Evolutionary conservation across 2,797 vertebrate genomes (phyloP).

Genomic region (Phrynocephalus forsythii): DNA sequence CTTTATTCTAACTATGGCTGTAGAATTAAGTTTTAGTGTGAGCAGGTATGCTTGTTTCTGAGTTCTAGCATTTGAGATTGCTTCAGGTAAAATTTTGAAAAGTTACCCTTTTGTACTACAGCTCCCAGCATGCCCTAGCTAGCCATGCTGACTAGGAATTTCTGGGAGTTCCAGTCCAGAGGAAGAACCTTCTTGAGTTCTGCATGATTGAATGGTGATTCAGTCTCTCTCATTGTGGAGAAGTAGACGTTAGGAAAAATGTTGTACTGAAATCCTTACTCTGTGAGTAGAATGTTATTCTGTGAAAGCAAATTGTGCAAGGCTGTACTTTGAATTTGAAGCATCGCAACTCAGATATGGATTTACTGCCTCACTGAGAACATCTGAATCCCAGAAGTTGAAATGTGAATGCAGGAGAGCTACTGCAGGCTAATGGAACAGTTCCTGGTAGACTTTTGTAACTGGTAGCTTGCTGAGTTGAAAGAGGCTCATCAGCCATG

Average conservation of each 20-base stretch:
- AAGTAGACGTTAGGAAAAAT: background rate
- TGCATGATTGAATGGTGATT: background rate
- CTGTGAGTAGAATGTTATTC: background rate
- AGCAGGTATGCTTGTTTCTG: background rate
- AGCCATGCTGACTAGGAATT: background rate
- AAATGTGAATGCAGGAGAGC: slow-evolving; percentile 66
- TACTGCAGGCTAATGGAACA: slow-evolving; percentile 54
- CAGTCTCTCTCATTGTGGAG: background rate
- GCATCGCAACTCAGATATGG: background rate
- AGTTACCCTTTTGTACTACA: background rate
- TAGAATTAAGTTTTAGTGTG: background rate
- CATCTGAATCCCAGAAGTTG: slow-evolving; percentile 45
- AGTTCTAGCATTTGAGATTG: background rate
- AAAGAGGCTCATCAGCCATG: background rate
- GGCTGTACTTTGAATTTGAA: background rate
- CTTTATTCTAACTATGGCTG: slow-evolving; percentile 48
- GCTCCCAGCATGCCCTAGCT: background rate
- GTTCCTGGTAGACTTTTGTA: background rate
- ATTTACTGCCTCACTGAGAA: background rate
- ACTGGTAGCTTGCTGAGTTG: background rate
- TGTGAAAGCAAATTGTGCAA: background rate
- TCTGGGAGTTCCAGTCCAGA: background rate
- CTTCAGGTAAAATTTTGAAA: background rate
- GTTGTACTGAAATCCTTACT: background rate
- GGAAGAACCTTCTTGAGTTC: background rate